Conservation (phyloP, 2,113 vertebrate genomes). For the Leucopternis melanops region DNA sequence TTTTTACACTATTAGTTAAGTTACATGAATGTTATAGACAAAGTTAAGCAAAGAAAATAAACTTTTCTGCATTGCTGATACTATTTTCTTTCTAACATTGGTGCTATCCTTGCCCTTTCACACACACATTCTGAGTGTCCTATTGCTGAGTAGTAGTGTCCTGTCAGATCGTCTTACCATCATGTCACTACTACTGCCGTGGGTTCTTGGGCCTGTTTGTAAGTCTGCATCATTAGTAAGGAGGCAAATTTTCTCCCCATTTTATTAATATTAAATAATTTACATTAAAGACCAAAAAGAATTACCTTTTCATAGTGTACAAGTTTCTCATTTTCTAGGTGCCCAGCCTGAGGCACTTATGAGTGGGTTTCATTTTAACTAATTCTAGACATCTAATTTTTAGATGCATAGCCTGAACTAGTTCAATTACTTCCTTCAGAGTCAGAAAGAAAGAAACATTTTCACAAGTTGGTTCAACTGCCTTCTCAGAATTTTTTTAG, state of each 20-base stretch:
- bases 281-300: background rate
- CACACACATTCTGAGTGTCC: background rate
- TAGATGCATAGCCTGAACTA: background rate
- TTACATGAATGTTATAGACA: background rate
- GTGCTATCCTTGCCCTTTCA: background rate
- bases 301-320: background rate
- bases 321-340: background rate
- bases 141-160: background rate
- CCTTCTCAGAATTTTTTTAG: background rate
- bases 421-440: background rate
- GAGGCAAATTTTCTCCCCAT: background rate
- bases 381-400: background rate
- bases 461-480: background rate
- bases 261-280: background rate
- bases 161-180: background rate
- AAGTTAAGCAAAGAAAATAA: background rate
- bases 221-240: background rate
- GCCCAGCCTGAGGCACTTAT: background rate
- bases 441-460: background rate
- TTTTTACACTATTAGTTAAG: background rate
- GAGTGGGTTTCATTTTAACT: background rate
- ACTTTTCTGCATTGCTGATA: background rate
- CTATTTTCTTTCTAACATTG: background rate
- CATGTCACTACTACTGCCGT: background rate
- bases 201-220: background rate